Conservation (phyloP, 2,113 vertebrate genomes). For the Upupa epops region DNA sequence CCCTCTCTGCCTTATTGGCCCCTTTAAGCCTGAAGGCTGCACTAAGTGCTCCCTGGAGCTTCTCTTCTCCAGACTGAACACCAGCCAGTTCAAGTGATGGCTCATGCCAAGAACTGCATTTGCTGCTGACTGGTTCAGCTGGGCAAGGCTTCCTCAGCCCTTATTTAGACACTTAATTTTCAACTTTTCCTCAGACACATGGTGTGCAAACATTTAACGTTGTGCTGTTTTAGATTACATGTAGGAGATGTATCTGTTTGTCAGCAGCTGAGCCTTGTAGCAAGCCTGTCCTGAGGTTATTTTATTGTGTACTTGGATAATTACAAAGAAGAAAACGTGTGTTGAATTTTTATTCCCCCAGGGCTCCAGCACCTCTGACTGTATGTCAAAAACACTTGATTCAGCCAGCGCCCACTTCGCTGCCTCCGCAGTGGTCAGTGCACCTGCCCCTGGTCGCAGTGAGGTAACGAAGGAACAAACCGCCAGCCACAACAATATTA, state of each 20-base stretch:
- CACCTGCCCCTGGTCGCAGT: constrained; percentile 75
- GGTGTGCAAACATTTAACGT: background rate
- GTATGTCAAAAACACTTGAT: constrained; percentile 88
- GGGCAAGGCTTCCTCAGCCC: background rate
- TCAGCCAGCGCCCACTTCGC: constrained; percentile 93
- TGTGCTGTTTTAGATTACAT: accelerated
- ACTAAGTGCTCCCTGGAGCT: accelerated
- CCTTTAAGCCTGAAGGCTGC: accelerated
- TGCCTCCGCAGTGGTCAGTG: constrained; percentile 89
- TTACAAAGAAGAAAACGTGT: background rate
- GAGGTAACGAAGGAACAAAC: constrained; percentile 80
- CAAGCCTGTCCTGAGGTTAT: accelerated
- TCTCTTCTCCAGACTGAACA: background rate
- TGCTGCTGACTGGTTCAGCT: background rate
- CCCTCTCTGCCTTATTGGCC: background rate
- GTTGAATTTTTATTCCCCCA: background rate
- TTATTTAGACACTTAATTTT: accelerated
- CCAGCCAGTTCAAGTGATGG: accelerated
- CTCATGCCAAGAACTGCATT: background rate
- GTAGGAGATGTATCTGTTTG: background rate
- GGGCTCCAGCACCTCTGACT: constrained; percentile 81
- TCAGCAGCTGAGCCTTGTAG: background rate
- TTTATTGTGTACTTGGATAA: background rate
- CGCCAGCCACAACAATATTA: constrained; percentile 78
- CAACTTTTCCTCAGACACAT: background rate